phyloP scores from a whole-genome alignment of 1,140 invertebrate genomes.

The Anastatus disparis region DNA sequence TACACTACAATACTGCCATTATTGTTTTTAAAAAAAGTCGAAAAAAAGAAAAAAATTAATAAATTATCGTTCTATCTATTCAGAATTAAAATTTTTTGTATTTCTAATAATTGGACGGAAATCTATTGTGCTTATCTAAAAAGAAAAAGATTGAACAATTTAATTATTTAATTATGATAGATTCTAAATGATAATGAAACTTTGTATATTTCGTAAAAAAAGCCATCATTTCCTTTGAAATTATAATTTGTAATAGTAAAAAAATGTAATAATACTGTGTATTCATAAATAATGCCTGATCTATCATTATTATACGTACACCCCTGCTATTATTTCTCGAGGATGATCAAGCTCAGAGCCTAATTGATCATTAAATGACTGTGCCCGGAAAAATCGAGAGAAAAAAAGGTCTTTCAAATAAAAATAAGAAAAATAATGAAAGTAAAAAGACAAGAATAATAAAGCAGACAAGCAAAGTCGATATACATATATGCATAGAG shows the following conservation, averaged over 20 bases:
- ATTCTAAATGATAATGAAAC: conserved; percentile 16
- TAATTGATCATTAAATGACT: conserved; percentile 35
- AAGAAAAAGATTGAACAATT: background rate
- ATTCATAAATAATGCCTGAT: conserved; percentile 29
- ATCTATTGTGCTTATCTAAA: background rate
- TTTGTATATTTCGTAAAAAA: background rate
- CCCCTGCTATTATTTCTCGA: conserved; percentile 15
- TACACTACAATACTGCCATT: no score
- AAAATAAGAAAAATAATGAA: conserved; percentile 18
- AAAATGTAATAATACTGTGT: conserved; percentile 22
- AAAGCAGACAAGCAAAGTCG: background rate
- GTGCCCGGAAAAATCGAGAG: conserved; percentile 10
- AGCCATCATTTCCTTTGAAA: background rate
- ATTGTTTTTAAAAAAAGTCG: no score
- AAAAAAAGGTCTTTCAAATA: background rate
- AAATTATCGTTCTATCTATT: no score
- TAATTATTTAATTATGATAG: background rate
- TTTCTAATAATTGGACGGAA: no score
- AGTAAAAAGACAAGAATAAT: conserved; percentile 17
- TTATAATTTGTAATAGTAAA: conserved; percentile 12
- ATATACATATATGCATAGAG: background rate
- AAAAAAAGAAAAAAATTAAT: no score
- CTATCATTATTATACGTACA: conserved; percentile 28
- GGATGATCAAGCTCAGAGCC: conserved; percentile 12
- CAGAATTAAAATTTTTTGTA: no score